Percentiles rank a stretch among this genome's conserved stretches.
Evolutionary conservation across 2,888 invertebrate genomes (phyloP).

Genomic region (Hypercompe scribonia): DNA sequence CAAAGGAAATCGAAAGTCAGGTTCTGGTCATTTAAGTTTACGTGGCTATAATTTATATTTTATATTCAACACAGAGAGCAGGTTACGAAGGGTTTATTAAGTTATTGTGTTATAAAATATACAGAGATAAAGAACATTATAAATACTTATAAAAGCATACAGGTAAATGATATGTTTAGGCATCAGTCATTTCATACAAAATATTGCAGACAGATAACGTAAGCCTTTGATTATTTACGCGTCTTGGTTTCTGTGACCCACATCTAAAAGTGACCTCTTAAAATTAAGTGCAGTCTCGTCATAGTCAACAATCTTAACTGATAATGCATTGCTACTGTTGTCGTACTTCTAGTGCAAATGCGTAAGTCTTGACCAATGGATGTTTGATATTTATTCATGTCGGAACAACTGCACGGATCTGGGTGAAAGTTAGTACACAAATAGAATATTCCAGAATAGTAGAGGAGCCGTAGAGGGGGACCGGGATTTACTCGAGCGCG

Average conservation of each 20-base stretch:
- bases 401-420: too few species aligned
- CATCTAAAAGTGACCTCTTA: neutral
- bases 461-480: too few species aligned
- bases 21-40: neutral
- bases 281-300: too few species aligned
- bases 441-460: too few species aligned
- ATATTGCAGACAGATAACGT: neutral
- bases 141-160: slow-evolving; percentile 1
- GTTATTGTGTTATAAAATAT: neutral
- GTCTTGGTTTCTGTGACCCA: neutral
- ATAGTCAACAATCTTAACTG: too few species aligned
- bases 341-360: too few species aligned
- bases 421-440: too few species aligned
- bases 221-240: neutral
- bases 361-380: too few species aligned
- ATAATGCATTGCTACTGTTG: too few species aligned
- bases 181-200: neutral
- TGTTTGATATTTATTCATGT: too few species aligned
- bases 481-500: too few species aligned
- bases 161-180: neutral
- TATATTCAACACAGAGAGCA: neutral
- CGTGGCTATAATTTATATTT: neutral
- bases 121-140: neutral
- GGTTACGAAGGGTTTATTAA: neutral
- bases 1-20: neutral